Evolutionary conservation across 1,140 invertebrate species (phyloP).

Genomic region (Idris sp.): DNA sequence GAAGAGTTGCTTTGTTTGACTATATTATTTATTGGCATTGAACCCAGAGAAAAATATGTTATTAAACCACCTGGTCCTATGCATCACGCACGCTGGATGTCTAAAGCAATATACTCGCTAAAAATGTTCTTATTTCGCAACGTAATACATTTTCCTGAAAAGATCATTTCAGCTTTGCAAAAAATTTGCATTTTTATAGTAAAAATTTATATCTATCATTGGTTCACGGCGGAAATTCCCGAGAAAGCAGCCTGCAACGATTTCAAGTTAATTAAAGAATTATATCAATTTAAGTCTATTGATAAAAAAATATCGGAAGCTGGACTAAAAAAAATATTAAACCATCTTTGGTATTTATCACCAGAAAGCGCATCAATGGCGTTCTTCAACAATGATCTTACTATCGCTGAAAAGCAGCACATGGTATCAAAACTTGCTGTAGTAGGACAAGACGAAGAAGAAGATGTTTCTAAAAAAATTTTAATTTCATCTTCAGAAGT

Average conservation of each 20-base stretch:
- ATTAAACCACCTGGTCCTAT: no score
- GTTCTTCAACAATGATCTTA: constrained; percentile 5
- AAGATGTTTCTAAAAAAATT: background rate
- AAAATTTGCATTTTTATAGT: no score
- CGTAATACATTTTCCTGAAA: no score
- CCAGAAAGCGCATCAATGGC: constrained; percentile 7
- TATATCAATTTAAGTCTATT: constrained; percentile 6
- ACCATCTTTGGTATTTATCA: constrained; percentile 12
- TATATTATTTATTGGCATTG: no score
- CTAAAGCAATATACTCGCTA: no score
- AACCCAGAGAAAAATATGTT: no score
- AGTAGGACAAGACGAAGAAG: constrained; percentile 1
- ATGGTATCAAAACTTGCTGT: background rate
- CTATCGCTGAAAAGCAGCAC: background rate
- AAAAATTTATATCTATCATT: no score
- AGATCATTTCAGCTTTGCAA: no score
- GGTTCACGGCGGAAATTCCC: no score
- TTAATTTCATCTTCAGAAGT: background rate
- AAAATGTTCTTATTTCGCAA: no score
- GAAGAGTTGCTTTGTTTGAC: no score
- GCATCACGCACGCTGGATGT: no score
- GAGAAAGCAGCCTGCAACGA: background rate
- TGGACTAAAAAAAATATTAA: constrained; percentile 1
- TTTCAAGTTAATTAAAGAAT: constrained; percentile 9
- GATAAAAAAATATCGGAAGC: constrained; percentile 4